Evolutionary conservation across 2,888 invertebrate genomes (phyloP).

Genomic region (Arrhopalites spinosus): DNA sequence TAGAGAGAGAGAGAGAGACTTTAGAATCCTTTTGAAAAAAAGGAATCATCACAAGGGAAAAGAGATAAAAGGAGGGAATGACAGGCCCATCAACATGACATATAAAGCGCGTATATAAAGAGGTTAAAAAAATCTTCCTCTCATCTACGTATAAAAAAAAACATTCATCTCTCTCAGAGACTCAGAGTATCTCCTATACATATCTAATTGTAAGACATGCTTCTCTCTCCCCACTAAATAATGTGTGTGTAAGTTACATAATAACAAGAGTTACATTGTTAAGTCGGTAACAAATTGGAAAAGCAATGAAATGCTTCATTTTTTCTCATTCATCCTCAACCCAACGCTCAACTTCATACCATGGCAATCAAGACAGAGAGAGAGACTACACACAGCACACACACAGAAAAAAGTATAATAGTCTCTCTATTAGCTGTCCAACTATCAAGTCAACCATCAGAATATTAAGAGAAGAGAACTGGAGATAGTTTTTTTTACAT

Average conservation of each 20-base stretch:
- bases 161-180: background rate
- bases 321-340: background rate
- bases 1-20: background rate
- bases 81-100: conserved; percentile 11
- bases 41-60: background rate
- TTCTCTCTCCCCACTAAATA: too few species aligned
- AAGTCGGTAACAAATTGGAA: conserved; percentile 3
- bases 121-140: too few species aligned
- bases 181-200: too few species aligned
- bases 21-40: background rate
- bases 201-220: too few species aligned
- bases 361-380: too few species aligned
- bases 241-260: too few species aligned
- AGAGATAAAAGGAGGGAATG: background rate
- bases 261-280: background rate
- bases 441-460: conserved; percentile 1
- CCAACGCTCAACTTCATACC: background rate
- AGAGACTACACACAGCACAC: background rate
- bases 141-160: background rate
- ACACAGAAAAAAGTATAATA: background rate
- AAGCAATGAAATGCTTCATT: conserved; percentile 1
- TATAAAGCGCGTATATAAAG: background rate
- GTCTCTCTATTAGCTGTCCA: conserved; percentile 4
- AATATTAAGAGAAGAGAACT: background rate
- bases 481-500: too few species aligned